Conservation (phyloP, 2,113 vertebrate species). For the Oreocharis arfaki region DNA sequence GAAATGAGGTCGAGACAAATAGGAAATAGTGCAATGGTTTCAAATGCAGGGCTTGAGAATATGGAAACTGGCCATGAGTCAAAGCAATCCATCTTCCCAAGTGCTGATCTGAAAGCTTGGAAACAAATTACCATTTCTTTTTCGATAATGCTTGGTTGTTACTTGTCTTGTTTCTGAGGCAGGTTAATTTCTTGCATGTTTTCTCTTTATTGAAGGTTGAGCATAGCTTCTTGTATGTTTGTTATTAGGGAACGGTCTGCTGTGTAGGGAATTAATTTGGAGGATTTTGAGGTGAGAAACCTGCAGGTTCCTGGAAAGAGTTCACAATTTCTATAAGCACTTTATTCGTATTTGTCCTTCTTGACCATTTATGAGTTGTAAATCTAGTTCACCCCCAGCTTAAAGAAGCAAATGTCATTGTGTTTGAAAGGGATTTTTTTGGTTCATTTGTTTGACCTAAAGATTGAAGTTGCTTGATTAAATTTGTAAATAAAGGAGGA, state of each 20-base stretch:
- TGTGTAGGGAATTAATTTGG: slow-evolving; percentile 6
- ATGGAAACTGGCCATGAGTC: neutral
- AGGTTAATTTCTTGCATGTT: neutral
- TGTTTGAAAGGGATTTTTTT: neutral
- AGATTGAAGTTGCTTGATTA: neutral
- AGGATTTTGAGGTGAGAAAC: slow-evolving; percentile 17
- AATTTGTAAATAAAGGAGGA: neutral
- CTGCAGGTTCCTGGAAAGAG: neutral
- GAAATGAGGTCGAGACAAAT: neutral
- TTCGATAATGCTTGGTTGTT: neutral
- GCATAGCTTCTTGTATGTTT: neutral
- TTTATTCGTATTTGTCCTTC: slow-evolving; percentile 26
- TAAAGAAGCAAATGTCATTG: neutral
- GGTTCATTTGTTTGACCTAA: neutral
- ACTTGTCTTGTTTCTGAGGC: neutral
- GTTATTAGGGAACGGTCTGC: neutral
- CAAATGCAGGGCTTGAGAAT: neutral
- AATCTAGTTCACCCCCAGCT: neutral
- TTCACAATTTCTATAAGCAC: neutral
- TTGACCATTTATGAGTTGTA: neutral
- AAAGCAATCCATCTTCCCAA: neutral
- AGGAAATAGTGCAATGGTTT: neutral
- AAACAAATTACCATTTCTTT: neutral
- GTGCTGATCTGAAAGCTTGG: neutral
- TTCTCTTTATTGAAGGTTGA: neutral